These are phyloP conservation scores for Sycophila texana DNA, from an alignment of 2,888 invertebrate species.

Conservation along the genomic window DNA sequence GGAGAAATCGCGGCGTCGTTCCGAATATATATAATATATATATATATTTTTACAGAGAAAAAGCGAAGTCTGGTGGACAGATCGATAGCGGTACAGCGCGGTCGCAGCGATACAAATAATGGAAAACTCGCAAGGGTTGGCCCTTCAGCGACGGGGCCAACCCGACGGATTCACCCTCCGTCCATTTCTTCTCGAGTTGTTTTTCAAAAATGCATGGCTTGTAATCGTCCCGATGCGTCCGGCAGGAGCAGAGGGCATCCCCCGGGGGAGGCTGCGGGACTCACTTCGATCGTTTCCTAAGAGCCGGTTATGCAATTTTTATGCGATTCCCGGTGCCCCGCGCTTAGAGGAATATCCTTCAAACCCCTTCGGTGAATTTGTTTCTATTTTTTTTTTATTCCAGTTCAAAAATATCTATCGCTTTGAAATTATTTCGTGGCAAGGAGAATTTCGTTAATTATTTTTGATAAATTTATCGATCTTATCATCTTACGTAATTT, in stretches of 20 bases:
- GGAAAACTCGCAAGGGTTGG: conserved; percentile 17
- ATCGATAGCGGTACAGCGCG: conserved; percentile 19
- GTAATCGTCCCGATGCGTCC: conserved; percentile 72
- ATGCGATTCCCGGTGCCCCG: conserved; percentile 60
- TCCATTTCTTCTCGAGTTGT: conserved; percentile 47
- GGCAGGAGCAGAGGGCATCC: conserved; percentile 62
- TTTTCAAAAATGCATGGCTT: conserved; percentile 67
- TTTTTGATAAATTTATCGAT: neutral
- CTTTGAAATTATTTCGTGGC: too few species aligned
- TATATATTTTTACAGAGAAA: neutral
- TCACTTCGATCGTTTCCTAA: conserved; percentile 73
- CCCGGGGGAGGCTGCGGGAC: conserved; percentile 67
- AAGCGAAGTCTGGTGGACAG: neutral
- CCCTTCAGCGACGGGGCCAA: neutral
- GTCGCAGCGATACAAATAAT: conserved; percentile 16
- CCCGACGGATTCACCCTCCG: neutral
- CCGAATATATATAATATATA: too few species aligned
- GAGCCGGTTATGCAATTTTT: conserved; percentile 74
- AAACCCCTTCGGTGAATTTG: too few species aligned
- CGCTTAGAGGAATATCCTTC: neutral
- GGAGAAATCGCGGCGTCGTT: too few species aligned
- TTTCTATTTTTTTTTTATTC: too few species aligned
- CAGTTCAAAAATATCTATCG: too few species aligned
- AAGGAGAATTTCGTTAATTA: too few species aligned
- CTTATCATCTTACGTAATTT: neutral